These are phyloP conservation scores for Jaculus jaculus DNA, from an alignment of 2,113 vertebrate genomes.

Conservation along the genomic window DNA sequence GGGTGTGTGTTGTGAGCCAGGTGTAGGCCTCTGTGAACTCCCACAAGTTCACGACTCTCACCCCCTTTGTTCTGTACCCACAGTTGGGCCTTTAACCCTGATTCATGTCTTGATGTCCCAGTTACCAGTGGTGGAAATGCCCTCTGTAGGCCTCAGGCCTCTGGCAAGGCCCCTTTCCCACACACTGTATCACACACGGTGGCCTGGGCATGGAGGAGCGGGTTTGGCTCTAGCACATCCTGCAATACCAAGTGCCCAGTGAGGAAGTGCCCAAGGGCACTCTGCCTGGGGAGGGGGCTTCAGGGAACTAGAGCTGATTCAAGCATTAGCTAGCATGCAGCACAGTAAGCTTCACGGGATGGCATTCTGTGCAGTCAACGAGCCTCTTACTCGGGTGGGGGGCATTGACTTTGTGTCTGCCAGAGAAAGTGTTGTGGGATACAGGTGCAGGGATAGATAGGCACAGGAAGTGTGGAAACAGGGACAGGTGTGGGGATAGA, in stretches of 20 bases:
- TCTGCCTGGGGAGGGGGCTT: not conserved
- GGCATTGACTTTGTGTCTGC: rapidly evolving
- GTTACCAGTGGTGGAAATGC: rapidly evolving
- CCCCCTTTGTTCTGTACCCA: not conserved
- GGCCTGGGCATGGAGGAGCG: too few relatives aligned
- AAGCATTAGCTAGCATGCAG: not conserved
- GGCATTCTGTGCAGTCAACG: too few relatives aligned
- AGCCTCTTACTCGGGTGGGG: not conserved
- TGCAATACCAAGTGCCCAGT: not conserved
- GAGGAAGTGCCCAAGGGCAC: too few relatives aligned
- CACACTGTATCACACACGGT: rapidly evolving
- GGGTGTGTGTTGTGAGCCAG: too few relatives aligned
- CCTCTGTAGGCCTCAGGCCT: not conserved
- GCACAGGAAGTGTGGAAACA: too few relatives aligned
- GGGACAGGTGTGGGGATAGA: too few relatives aligned
- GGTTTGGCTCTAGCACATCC: rapidly evolving
- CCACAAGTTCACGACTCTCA: rapidly evolving
- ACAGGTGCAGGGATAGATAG: too few relatives aligned
- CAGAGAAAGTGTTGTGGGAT: not conserved
- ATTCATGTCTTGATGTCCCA: rapidly evolving
- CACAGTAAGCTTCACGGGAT: not conserved
- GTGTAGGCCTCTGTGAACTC: rapidly evolving
- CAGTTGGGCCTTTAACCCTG: too few relatives aligned
- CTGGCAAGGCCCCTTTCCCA: rapidly evolving
- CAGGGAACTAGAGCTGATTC: not conserved